Percentiles rank a stretch among this genome's conserved stretches.
These are phyloP conservation scores for Myrmophylax atrothorax DNA, from an alignment of 2,113 vertebrate species.

Conservation along the genomic window DNA sequence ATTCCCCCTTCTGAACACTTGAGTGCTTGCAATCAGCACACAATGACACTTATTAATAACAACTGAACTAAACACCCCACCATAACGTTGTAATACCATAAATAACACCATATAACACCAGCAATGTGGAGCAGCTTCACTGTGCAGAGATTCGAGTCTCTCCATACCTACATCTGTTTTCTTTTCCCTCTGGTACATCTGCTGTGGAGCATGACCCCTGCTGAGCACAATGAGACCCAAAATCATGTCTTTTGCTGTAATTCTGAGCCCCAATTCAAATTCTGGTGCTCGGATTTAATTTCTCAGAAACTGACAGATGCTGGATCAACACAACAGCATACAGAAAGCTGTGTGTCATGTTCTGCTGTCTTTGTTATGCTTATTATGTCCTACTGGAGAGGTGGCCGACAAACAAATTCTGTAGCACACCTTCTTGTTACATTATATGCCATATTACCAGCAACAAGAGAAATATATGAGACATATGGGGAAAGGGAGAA, in stretches of 20 bases:
- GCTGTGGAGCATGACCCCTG: constrained; percentile 33
- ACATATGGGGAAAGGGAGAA: neutral
- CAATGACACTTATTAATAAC: constrained; percentile 69
- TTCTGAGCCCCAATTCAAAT: constrained; percentile 46
- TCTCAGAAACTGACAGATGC: constrained; percentile 8
- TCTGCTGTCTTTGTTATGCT: neutral
- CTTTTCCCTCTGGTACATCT: constrained; percentile 52
- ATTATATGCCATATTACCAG: constrained; percentile 8
- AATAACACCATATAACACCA: constrained; percentile 17
- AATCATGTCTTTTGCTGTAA: constrained; percentile 9
- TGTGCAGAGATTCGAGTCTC: neutral
- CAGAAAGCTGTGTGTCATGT: neutral
- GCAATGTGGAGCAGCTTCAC: constrained; percentile 13
- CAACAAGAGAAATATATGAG: neutral
- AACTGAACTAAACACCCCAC: constrained; percentile 45
- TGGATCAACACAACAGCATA: neutral
- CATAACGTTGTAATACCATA: constrained; percentile 34
- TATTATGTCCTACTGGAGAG: constrained; percentile 23
- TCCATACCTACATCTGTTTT: constrained; percentile 64
- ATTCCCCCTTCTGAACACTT: constrained; percentile 72
- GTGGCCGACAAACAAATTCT: constrained; percentile 21
- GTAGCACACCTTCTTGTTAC: constrained; percentile 37
- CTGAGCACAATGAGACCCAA: constrained; percentile 39
- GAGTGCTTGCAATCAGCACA: constrained; percentile 69
- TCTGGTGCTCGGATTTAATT: constrained; percentile 44